These are phyloP conservation scores for Rynchops niger DNA, from an alignment of 2,113 vertebrate species.

Conservation along the genomic window DNA sequence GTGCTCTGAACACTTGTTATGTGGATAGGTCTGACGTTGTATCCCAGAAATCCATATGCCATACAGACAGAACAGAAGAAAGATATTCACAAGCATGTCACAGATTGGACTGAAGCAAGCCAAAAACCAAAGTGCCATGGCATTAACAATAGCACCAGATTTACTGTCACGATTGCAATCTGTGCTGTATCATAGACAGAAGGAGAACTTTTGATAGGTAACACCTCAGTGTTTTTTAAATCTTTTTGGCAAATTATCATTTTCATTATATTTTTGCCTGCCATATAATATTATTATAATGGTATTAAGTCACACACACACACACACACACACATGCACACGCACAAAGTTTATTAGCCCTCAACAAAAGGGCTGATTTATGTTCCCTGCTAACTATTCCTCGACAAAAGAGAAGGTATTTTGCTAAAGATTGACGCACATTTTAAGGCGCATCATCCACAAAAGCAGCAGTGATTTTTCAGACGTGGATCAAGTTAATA, in stretches of 20 bases:
- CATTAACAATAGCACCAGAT: constrained; percentile 91
- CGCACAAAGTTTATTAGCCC: constrained; percentile 65
- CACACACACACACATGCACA: background rate
- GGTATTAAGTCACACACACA: constrained; percentile 64
- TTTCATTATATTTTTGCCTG: constrained; percentile 89
- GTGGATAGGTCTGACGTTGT: constrained; percentile 88
- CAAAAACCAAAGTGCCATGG: constrained; percentile 90
- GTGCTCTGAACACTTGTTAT: constrained; percentile 89
- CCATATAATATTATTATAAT: constrained; percentile 85
- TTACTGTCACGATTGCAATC: constrained; percentile 92
- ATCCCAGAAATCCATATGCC: constrained; percentile 93
- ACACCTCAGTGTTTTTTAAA: constrained; percentile 87
- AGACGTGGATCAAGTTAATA: constrained; percentile 20
- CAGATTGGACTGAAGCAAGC: constrained; percentile 89
- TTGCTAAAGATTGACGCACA: constrained; percentile 10
- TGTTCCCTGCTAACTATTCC: constrained; percentile 1
- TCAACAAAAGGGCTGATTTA: constrained; percentile 69
- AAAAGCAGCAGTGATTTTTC: constrained; percentile 26
- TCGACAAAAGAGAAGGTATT: constrained; percentile 30
- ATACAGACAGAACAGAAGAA: constrained; percentile 91
- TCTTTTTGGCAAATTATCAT: constrained; percentile 90
- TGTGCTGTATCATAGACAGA: constrained; percentile 90
- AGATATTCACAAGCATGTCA: constrained; percentile 90
- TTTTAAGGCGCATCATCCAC: constrained; percentile 6
- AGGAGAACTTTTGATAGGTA: constrained; percentile 90